Percentiles rank a stretch among this genome's conserved stretches.
Conservation (phyloP, 1,140 invertebrate species). For the Fopius arisanus region DNA sequence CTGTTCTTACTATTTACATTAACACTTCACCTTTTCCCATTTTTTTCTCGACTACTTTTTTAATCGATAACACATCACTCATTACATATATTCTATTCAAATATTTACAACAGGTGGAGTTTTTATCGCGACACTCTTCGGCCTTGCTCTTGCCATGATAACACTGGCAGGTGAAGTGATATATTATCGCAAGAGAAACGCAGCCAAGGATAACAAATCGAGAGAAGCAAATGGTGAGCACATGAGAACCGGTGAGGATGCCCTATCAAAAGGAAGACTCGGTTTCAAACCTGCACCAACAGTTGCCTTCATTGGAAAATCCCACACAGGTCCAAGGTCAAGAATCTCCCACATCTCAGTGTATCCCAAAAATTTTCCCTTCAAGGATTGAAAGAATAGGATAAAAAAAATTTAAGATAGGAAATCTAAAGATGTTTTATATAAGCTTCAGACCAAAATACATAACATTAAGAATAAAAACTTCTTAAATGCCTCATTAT, state of each 20-base stretch:
- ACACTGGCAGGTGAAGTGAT: constrained; percentile 82
- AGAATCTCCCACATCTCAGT: constrained; percentile 65
- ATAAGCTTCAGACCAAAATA: no score
- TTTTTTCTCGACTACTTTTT: no score
- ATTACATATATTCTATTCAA: constrained; percentile 11
- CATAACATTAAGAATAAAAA: no score
- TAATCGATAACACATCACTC: background rate
- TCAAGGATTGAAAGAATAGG: constrained; percentile 50
- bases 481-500: no score
- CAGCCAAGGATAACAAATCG: constrained; percentile 58
- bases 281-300: constrained; percentile 63
- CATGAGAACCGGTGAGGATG: constrained; percentile 44
- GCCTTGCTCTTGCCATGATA: constrained; percentile 81
- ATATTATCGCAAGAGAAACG: constrained; percentile 75
- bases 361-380: constrained; percentile 62
- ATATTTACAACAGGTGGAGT: constrained; percentile 74
- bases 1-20: no score
- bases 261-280: constrained; percentile 43
- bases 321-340: constrained; percentile 46
- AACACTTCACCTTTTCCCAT: no score
- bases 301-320: constrained; percentile 46
- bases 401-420: background rate
- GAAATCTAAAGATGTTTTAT: background rate
- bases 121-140: constrained; percentile 87
- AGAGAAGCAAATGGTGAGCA: constrained; percentile 42